These are phyloP conservation scores for Xiphophorus birchmanni DNA, from an alignment of 2,797 vertebrate species.

Conservation along the genomic window DNA sequence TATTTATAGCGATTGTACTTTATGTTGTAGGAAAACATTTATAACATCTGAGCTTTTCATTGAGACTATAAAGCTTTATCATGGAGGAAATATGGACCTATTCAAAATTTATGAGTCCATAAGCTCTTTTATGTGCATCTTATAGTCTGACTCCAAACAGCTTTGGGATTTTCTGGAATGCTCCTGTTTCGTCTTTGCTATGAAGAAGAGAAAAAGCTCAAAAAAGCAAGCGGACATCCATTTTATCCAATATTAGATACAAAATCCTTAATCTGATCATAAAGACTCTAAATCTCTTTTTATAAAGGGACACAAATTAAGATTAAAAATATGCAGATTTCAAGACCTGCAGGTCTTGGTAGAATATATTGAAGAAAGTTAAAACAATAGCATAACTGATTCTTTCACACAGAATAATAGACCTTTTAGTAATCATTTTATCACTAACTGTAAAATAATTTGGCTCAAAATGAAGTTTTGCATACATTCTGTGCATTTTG, in stretches of 20 bases:
- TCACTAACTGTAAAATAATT: background rate
- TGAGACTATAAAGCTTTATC: background rate
- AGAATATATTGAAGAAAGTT: background rate
- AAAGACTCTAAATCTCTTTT: background rate
- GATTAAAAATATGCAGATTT: background rate
- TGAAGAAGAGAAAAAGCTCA: background rate
- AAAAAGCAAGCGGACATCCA: background rate
- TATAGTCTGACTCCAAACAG: constrained; percentile 23
- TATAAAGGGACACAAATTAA: background rate
- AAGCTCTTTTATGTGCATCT: constrained; percentile 34
- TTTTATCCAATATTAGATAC: background rate
- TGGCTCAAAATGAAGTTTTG: background rate
- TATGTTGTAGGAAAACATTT: background rate
- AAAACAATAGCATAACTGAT: background rate
- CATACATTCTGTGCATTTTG: background rate
- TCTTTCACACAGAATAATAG: background rate
- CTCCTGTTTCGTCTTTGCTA: background rate
- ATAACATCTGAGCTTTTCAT: background rate
- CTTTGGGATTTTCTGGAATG: constrained; percentile 13
- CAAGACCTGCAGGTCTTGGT: background rate
- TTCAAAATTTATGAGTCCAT: constrained; percentile 15
- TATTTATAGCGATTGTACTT: background rate
- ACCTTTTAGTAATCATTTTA: background rate
- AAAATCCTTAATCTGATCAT: background rate
- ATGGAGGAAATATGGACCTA: background rate